Conservation (phyloP, 2,113 vertebrate species). For the Coptodon bakossiorum region DNA sequence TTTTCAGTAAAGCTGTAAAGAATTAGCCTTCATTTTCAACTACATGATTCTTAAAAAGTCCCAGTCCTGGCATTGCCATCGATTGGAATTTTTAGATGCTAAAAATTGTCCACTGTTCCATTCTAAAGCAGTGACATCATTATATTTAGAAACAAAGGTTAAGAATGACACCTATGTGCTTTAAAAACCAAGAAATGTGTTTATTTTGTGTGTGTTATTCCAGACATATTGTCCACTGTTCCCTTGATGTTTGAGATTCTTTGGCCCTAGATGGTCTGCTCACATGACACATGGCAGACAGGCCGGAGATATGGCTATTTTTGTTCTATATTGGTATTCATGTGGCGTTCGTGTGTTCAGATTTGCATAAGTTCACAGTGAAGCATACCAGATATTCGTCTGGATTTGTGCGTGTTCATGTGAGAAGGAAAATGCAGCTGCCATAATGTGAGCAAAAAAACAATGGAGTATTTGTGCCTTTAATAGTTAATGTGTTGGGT, state of each 20-base stretch:
- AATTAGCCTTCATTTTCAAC: background rate
- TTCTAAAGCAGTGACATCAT: background rate
- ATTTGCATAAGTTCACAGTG: background rate
- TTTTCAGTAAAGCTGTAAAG: background rate
- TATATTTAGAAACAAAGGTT: background rate
- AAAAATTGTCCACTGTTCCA: background rate
- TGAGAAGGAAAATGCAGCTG: background rate
- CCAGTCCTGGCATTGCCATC: background rate
- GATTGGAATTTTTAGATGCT: background rate
- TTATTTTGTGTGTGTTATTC: background rate
- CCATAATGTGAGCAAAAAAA: background rate
- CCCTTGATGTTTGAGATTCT: background rate
- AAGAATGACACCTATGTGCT: background rate
- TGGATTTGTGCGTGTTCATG: background rate
- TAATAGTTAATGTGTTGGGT: background rate
- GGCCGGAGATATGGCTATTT: background rate
- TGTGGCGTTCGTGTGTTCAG: background rate
- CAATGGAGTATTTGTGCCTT: background rate
- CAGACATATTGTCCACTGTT: background rate
- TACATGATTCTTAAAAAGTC: background rate
- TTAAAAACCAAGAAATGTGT: background rate
- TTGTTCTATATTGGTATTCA: background rate
- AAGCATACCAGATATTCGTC: background rate
- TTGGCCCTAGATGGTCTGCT: background rate
- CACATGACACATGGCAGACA: background rate